Conservation (phyloP, 92 coral and sea anemone species). For the Siderastrea radians region DNA sequence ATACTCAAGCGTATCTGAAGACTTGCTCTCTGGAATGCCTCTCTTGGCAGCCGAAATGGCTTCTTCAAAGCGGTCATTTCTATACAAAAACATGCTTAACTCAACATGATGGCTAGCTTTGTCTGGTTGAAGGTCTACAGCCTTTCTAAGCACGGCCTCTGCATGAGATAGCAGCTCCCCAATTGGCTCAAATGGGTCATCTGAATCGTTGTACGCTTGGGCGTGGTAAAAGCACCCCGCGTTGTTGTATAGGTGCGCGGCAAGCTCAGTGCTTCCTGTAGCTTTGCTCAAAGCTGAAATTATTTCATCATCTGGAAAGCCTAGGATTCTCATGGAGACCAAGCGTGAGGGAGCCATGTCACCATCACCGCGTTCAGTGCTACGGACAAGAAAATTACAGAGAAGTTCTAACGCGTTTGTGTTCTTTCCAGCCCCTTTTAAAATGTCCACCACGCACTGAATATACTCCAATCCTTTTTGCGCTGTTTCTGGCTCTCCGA, state of each 20-base stretch:
- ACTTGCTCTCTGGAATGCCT: background rate
- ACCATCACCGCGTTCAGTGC: background rate
- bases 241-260: background rate
- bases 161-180: background rate
- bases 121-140: constrained; percentile 15
- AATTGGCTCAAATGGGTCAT: background rate
- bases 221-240: constrained; percentile 7
- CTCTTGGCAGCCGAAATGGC: background rate
- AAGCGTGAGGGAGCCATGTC: background rate
- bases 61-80: constrained; percentile 19
- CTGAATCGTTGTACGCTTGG: background rate
- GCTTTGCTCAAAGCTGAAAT: background rate
- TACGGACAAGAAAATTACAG: background rate
- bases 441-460: background rate
- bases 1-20: background rate
- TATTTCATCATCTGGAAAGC: constrained; percentile 1
- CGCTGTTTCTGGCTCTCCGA: background rate
- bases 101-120: background rate
- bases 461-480: constrained; percentile 16
- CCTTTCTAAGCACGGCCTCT: background rate
- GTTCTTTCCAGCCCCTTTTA: background rate
- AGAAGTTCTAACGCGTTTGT: constrained; percentile 6
- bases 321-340: constrained; percentile 10
- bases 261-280: background rate
- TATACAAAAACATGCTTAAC: constrained; percentile 15